Conservation (phyloP, 2,113 vertebrate species). For the Hassar affinis region DNA sequence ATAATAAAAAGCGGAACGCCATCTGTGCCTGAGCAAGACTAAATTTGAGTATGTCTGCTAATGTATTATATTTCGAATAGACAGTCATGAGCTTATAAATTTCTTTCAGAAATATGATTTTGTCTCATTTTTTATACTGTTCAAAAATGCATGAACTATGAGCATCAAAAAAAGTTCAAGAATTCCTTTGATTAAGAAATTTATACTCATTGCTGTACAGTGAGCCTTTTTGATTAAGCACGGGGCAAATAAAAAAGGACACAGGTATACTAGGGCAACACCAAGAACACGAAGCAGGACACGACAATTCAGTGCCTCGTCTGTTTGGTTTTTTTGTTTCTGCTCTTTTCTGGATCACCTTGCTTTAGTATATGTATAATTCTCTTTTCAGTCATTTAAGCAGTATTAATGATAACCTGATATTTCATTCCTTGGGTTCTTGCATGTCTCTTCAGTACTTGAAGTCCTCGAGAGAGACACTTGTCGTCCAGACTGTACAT, state of each 20-base stretch:
- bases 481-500: slow-evolving; percentile 67
- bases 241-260: neutral
- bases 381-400: neutral
- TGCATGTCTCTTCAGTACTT: slow-evolving; percentile 59
- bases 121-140: neutral
- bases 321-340: neutral
- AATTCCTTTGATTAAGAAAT: neutral
- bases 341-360: neutral
- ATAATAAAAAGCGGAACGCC: neutral
- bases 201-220: neutral
- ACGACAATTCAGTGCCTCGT: neutral
- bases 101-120: neutral
- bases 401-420: neutral
- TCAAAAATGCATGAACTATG: neutral
- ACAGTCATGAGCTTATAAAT: no score
- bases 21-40: neutral
- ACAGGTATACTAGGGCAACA: neutral
- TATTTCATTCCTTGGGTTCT: neutral
- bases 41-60: neutral
- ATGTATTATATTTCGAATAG: neutral
- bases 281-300: neutral
- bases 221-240: neutral
- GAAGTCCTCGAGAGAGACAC: slow-evolving; percentile 53
- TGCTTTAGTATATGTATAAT: neutral
- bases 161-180: neutral